Evolutionary conservation across 1,140 invertebrate species (phyloP), one percentile per base, ranked within the genome.

Genomic region (Drosophila serrata): DNA sequence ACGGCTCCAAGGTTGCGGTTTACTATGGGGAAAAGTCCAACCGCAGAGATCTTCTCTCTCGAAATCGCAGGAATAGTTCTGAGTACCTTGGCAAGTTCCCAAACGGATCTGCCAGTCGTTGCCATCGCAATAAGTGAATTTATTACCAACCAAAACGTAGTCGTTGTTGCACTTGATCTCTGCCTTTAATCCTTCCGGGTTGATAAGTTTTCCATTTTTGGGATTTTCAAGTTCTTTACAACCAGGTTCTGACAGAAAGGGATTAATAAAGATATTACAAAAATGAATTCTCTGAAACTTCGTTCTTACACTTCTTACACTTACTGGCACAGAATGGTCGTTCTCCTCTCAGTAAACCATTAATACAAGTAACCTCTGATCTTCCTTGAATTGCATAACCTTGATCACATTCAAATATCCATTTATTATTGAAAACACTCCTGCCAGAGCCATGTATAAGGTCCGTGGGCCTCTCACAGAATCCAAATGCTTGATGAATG

Each of bases 11-110:
- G 75, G 62, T 17, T 74, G 59, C 0, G 19, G 9, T 1, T 46
- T 9, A 0, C 27, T 31, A 13, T 39, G 1, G 0, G 61, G 17
- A 0, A 45, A 29, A 0, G 43, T 48, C 91, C 91, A 92, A 46
- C 91, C 91, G 22, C 91, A 92, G 6, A 75, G 37, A 55, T 90
- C 82, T 0, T 65, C 74, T 4, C 51, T 72, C 68, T 90, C 88
- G 37, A 92, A 92, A 42, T 91, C 91, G 27, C 91, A 92, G 15
- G 51, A 29, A 17, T 82, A 68, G 5, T 61, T 45, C 19, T 37
- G 82, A 43, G 58, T 68, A 17, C 51, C 48, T 6, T 70, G 76
- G 37, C 91, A 92, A 4, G 13, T 56, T 27, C 91, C 91, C 7
- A 92, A 8, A 2, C n/a, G 24, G 6, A 82, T 75, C 70, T 88